A percentile compares a stretch with the other conserved stretches of the same genome.
phyloP scores from a whole-genome alignment of 2,888 invertebrate genomes.

The Eurytoma californica region DNA sequence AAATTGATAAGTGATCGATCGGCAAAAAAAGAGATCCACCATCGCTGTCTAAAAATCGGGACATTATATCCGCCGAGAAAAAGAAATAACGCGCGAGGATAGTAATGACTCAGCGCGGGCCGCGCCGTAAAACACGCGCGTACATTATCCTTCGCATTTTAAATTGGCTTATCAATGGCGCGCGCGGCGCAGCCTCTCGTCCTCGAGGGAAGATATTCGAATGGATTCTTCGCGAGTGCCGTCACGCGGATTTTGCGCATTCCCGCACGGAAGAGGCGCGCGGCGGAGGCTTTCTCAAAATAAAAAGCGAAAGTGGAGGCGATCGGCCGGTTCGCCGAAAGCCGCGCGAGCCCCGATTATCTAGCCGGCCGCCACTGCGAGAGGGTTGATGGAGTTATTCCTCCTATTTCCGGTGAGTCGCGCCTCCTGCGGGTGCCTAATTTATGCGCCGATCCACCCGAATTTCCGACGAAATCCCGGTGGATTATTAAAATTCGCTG shows the following conservation, averaged over 20 bases:
- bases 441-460: constrained; percentile 26
- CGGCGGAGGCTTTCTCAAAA: not conserved
- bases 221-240: constrained; percentile 31
- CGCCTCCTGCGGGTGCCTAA: not conserved
- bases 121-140: not conserved
- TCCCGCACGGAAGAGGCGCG: not conserved
- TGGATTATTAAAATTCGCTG: not conserved
- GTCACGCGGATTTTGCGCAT: constrained; percentile 28
- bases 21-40: too few relatives aligned
- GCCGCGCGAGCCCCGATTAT: constrained; percentile 5
- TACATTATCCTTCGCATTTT: constrained; percentile 42
- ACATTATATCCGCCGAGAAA: not conserved
- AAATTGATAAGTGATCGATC: too few relatives aligned
- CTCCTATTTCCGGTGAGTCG: constrained; percentile 41
- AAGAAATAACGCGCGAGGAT: not conserved
- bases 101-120: not conserved
- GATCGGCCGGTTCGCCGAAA: not conserved
- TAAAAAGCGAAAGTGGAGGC: constrained; percentile 19
- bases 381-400: constrained; percentile 37
- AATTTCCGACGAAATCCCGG: not conserved
- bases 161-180: constrained; percentile 44
- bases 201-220: constrained; percentile 4
- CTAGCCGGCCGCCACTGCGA: not conserved
- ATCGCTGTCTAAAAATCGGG: too few relatives aligned
- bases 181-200: constrained; percentile 5